phyloP scores from a whole-genome alignment of 2,113 vertebrate genomes.

The Porphyrio hochstetteri region DNA sequence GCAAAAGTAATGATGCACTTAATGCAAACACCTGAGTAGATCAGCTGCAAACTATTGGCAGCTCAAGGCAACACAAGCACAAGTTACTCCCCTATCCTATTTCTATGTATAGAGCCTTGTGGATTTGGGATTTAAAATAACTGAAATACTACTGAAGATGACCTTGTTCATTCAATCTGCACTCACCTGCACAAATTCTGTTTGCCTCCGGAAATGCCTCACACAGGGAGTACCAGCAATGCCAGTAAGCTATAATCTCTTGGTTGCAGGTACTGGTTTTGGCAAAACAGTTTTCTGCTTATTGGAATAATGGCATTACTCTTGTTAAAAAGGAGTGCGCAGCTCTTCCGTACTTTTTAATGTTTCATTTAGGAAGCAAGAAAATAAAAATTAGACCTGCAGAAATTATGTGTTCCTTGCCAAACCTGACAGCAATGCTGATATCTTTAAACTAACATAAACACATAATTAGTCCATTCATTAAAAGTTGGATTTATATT shows the following conservation, averaged over 20 bases:
- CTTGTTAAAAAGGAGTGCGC: background rate
- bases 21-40: background rate
- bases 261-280: background rate
- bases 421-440: background rate
- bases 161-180: background rate
- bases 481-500: background rate
- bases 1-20: background rate
- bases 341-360: background rate
- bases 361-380: background rate
- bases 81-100: background rate
- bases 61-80: background rate
- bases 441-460: background rate
- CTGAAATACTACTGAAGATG: background rate
- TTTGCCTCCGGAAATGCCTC: background rate
- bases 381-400: background rate
- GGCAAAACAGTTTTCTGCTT: background rate
- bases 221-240: background rate
- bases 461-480: background rate
- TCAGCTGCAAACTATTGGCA: background rate
- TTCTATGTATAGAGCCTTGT: background rate
- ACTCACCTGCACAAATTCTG: background rate
- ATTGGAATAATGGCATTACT: background rate
- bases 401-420: background rate
- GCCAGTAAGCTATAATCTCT: background rate
- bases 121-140: background rate